A percentile compares a stretch with the other conserved stretches of the same genome.
Conservation (phyloP, 2,113 vertebrate genomes). For the Anoura caudifer region DNA sequence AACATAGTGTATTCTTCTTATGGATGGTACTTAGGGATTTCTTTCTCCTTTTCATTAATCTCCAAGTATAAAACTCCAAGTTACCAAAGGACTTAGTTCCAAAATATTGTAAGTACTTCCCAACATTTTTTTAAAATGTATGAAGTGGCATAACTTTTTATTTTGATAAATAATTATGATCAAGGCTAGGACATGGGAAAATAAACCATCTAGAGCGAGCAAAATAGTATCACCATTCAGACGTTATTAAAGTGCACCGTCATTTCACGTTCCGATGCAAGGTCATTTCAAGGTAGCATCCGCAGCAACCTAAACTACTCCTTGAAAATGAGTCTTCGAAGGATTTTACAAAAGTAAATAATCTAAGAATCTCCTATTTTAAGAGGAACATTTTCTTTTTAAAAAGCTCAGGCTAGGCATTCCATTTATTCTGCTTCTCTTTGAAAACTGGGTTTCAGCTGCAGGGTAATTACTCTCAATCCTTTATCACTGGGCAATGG, state of each 20-base stretch:
- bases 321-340: background rate
- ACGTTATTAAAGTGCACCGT: background rate
- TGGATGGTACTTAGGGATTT: background rate
- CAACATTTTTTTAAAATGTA: background rate
- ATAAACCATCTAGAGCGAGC: background rate
- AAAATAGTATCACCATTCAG: background rate
- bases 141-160: background rate
- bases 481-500: background rate
- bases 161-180: background rate
- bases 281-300: background rate
- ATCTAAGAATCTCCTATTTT: background rate
- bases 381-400: background rate
- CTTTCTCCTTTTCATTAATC: background rate
- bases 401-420: background rate
- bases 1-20: background rate
- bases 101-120: background rate
- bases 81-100: background rate
- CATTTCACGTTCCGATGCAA: background rate
- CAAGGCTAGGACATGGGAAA: background rate
- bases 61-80: slow-evolving; percentile 9
- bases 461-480: background rate
- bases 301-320: background rate
- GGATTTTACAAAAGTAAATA: background rate
- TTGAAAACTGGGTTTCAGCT: background rate
- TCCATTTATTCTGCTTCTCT: background rate